Percentiles rank a stretch among this genome's conserved stretches.
These are phyloP conservation scores for Metacarcinus magister DNA, from an alignment of 2,888 invertebrate genomes.

Conservation along the genomic window DNA sequence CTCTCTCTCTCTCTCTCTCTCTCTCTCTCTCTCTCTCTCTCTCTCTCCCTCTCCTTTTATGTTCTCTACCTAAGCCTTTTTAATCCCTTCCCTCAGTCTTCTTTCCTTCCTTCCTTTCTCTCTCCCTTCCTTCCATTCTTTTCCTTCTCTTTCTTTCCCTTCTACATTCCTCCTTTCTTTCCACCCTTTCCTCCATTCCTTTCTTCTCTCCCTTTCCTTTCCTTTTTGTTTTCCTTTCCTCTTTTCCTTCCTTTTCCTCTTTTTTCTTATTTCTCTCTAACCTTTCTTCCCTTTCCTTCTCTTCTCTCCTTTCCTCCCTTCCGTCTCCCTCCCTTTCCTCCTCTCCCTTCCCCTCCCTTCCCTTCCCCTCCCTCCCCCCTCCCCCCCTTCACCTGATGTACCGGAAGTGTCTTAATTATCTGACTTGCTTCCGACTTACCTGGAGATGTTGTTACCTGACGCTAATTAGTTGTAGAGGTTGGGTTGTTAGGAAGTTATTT, in stretches of 20 bases:
- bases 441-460: no score
- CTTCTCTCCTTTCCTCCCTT: background rate
- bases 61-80: background rate
- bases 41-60: background rate
- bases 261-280: background rate
- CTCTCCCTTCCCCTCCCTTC: background rate
- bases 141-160: background rate
- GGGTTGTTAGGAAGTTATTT: background rate
- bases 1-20: no score
- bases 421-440: background rate
- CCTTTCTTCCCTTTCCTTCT: background rate
- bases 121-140: background rate
- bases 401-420: no score
- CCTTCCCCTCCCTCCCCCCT: background rate
- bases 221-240: background rate
- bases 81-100: background rate
- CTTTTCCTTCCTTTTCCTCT: background rate
- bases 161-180: background rate
- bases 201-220: background rate
- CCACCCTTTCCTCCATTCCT: background rate
- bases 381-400: background rate
- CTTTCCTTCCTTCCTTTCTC: background rate
- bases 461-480: background rate
- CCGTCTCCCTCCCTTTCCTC: background rate
- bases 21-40: background rate